A percentile compares a stretch with the other conserved stretches of the same genome.
phyloP scores from a whole-genome alignment of 2,797 vertebrate species.

The Chaetophractus vellerosus region DNA sequence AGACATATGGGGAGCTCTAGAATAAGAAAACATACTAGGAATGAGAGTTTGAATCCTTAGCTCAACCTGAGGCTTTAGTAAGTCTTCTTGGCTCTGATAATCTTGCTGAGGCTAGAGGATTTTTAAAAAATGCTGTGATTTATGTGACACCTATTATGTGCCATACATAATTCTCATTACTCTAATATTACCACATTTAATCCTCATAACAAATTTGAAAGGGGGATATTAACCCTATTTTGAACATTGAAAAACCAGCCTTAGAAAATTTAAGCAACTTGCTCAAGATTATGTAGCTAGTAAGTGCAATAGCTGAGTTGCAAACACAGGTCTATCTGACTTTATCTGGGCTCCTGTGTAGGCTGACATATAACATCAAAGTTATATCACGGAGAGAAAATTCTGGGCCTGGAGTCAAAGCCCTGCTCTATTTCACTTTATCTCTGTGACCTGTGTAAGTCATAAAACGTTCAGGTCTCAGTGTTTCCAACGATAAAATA shows the following conservation, averaged over 20 bases:
- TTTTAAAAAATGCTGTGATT: background rate
- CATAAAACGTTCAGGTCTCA: slow-evolving; percentile 15
- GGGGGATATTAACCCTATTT: background rate
- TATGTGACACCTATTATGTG: background rate
- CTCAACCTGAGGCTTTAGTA: background rate
- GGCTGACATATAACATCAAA: background rate
- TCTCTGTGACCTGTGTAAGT: background rate
- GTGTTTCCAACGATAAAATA: slow-evolving; percentile 23
- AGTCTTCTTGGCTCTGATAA: slow-evolving; percentile 32
- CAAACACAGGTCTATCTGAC: background rate
- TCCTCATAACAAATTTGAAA: background rate
- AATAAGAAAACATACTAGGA: background rate
- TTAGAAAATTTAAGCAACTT: slow-evolving; percentile 57
- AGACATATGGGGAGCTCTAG: background rate
- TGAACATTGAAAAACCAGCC: background rate
- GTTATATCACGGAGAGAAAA: background rate
- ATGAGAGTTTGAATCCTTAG: background rate
- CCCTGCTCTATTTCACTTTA: background rate
- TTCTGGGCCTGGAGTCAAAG: background rate
- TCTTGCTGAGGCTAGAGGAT: background rate
- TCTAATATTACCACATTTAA: background rate
- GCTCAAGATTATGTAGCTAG: background rate
- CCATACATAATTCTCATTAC: background rate
- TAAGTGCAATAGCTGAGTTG: background rate
- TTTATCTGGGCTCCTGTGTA: background rate